Evolutionary conservation across 1,140 invertebrate species (phyloP).

Genomic region (Hyphantria cunea): DNA sequence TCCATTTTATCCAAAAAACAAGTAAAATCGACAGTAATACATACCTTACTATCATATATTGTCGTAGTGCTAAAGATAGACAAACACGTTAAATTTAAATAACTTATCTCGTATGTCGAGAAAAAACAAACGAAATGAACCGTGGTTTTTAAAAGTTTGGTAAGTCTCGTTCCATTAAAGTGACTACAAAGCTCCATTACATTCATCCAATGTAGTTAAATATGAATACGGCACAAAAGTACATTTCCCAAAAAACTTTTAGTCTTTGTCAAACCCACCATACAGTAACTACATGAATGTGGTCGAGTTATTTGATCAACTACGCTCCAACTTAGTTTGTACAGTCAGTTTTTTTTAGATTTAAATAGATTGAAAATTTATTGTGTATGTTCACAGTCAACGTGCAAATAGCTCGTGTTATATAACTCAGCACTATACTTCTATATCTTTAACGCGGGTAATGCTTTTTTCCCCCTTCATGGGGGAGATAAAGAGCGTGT

Average conservation of each 20-base stretch:
- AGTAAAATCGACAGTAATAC: no score
- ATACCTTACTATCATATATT: no score
- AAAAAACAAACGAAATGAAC: background rate
- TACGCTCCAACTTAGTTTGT: conserved; percentile 30
- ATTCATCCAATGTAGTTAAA: conserved; percentile 9
- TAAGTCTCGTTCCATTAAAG: conserved; percentile 13
- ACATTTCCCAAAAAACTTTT: conserved; percentile 33
- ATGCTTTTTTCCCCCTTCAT: no score
- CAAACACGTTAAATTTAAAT: no score
- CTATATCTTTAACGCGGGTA: no score
- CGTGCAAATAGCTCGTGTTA: background rate
- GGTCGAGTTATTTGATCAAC: conserved; percentile 38
- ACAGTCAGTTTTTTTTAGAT: conserved; percentile 33
- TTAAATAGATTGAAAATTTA: conserved; percentile 23
- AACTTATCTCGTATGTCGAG: no score
- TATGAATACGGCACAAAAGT: conserved; percentile 3
- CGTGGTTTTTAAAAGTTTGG: conserved; percentile 13
- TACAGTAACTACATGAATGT: conserved; percentile 24
- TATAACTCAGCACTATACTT: no score
- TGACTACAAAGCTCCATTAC: conserved; percentile 18
- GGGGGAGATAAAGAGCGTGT: no score
- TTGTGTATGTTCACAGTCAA: background rate
- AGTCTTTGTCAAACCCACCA: conserved; percentile 19
- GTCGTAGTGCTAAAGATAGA: no score
- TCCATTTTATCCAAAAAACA: no score